Percentiles rank a stretch among this genome's conserved stretches.
phyloP scores from a whole-genome alignment of 2,113 vertebrate species.

The Diadophis punctatus region DNA sequence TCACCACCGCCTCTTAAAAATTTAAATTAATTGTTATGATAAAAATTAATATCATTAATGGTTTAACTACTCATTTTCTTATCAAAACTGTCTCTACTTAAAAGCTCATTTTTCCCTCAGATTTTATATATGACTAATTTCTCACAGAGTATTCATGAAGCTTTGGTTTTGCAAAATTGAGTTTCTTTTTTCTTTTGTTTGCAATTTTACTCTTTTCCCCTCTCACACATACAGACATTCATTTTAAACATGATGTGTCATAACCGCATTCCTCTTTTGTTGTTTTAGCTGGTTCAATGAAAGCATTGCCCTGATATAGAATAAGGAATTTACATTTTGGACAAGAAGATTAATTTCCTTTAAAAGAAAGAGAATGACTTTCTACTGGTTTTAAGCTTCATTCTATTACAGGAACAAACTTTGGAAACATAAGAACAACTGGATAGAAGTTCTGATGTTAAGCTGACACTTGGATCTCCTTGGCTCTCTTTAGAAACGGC shows the following conservation, averaged over 20 bases:
- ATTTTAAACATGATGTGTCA: not conserved
- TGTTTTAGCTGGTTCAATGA: not conserved
- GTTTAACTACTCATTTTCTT: not conserved
- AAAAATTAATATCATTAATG: conserved; percentile 1
- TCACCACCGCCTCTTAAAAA: not conserved
- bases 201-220: not conserved
- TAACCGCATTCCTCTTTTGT: not conserved
- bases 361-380: not conserved
- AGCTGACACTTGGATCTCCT: not conserved
- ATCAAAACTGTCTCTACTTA: conserved; percentile 1
- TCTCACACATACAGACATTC: not conserved
- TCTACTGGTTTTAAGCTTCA: not conserved
- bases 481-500: not conserved
- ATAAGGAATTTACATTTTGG: not conserved
- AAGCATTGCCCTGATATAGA: not conserved
- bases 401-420: not conserved
- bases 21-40: not conserved
- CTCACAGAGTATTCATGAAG: not conserved
- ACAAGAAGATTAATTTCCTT: not conserved
- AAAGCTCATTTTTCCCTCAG: not conserved
- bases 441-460: not conserved
- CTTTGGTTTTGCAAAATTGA: not conserved
- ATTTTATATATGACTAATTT: not conserved
- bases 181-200: not conserved
- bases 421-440: not conserved